A percentile compares a stretch with the other conserved stretches of the same genome.
Conservation (phyloP, 1,140 invertebrate genomes). For the Alviniconcha marisindica region DNA sequence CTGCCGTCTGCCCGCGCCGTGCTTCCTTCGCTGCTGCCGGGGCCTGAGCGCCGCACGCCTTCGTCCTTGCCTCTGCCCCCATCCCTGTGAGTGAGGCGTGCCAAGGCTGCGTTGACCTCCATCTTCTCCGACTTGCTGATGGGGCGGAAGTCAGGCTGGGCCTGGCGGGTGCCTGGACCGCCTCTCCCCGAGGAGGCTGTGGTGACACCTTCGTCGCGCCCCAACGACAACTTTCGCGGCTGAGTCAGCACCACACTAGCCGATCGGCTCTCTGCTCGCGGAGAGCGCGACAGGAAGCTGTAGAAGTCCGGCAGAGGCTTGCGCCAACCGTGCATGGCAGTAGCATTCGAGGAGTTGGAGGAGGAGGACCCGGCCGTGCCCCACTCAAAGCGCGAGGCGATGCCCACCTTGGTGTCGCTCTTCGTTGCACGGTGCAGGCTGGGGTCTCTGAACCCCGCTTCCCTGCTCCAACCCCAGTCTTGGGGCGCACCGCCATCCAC, state of each 20-base stretch:
- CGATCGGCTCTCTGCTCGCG: constrained; percentile 18
- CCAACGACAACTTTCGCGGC: constrained; percentile 40
- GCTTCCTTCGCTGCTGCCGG: not conserved
- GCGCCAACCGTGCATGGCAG: too few relatives aligned
- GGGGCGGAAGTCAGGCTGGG: constrained; percentile 33
- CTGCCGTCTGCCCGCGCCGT: not conserved
- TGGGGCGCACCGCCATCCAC: not conserved
- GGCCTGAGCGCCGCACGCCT: not conserved
- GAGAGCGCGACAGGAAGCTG: constrained; percentile 38
- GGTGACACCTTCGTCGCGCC: not conserved
- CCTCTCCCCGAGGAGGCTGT: not conserved
- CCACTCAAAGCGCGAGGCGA: constrained; percentile 71
- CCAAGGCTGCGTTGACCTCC: constrained; percentile 48
- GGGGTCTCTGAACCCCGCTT: constrained; percentile 67
- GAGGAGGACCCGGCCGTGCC: constrained; percentile 17
- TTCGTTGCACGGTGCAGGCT: constrained; percentile 69
- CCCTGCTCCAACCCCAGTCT: constrained; percentile 23
- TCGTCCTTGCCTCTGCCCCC: not conserved
- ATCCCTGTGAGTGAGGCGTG: constrained; percentile 14
- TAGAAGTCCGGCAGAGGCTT: constrained; percentile 40
- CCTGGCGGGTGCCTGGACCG: not conserved
- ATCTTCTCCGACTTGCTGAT: constrained; percentile 58
- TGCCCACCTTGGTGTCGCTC: constrained; percentile 70
- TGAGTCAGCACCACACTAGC: constrained; percentile 39
- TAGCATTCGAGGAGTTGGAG: not conserved